Percentiles rank a stretch among this genome's conserved stretches.
These are phyloP conservation scores for Meta bourneti DNA, from an alignment of 2,888 invertebrate species.

Conservation along the genomic window DNA sequence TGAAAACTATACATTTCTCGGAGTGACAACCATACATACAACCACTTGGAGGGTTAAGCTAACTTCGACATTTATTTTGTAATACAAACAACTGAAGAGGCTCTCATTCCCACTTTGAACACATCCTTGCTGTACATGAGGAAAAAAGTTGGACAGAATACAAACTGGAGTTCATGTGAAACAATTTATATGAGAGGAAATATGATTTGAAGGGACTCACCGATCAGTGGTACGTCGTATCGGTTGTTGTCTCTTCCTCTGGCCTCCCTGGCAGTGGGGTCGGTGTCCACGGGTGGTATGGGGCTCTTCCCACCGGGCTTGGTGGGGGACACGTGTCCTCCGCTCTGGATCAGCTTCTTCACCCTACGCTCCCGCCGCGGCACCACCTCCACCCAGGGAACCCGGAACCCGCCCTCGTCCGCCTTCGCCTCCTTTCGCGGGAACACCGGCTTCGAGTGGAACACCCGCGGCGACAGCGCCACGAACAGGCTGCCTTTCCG, in stretches of 20 bases:
- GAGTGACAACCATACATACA: no score
- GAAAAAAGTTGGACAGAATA: no score
- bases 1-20: no score
- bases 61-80: no score
- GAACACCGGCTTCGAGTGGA: constrained; percentile 25
- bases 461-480: constrained; percentile 34
- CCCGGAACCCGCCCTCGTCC: constrained; percentile 47
- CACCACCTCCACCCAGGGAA: constrained; percentile 56
- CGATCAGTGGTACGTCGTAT: constrained; percentile 70
- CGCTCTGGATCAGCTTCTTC: constrained; percentile 58
- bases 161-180: no score
- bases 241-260: constrained; percentile 67
- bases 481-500: constrained; percentile 58
- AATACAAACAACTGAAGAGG: no score
- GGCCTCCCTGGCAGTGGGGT: constrained; percentile 60
- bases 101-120: no score
- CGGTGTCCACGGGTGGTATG: constrained; percentile 33
- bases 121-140: no score
- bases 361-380: constrained; percentile 55
- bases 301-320: constrained; percentile 29
- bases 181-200: no score
- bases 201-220: constrained; percentile 50
- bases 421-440: constrained; percentile 7
- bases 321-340: constrained; percentile 43
- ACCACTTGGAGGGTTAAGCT: no score